phyloP scores from a whole-genome alignment of 2,888 invertebrate genomes.

The Hoplodrina blanda region DNA sequence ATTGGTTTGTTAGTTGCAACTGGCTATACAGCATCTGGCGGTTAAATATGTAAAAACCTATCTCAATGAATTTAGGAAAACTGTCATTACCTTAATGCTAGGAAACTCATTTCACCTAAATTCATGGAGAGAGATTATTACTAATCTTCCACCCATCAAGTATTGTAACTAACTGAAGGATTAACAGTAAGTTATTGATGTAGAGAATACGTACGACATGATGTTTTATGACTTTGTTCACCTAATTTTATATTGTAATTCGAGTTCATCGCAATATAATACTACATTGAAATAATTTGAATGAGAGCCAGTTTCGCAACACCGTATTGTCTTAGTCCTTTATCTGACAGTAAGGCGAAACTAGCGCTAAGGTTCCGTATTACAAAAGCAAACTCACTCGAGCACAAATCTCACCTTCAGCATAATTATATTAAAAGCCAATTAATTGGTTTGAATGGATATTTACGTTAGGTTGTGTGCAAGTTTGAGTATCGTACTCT shows the following conservation, averaged over 20 bases:
- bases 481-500: too few species aligned
- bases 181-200: neutral
- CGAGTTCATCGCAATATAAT: neutral
- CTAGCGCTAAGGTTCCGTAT: too few species aligned
- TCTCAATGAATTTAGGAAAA: too few species aligned
- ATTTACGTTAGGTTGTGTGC: too few species aligned
- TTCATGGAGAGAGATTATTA: neutral
- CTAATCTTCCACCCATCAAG: conserved; percentile 2
- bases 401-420: too few species aligned
- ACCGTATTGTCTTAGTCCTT: neutral
- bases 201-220: conserved; percentile 1
- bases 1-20: conserved; percentile 6
- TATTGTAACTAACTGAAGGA: conserved; percentile 7
- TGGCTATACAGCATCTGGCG: neutral
- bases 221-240: conserved; percentile 15
- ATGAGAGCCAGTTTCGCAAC: conserved; percentile 2
- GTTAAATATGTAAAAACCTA: too few species aligned
- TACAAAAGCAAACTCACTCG: too few species aligned
- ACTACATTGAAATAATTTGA: neutral
- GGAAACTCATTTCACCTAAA: too few species aligned
- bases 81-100: too few species aligned
- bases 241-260: conserved; percentile 17
- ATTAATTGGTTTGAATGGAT: too few species aligned
- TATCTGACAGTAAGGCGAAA: too few species aligned
- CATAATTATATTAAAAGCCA: too few species aligned